Evolutionary conservation across 2,797 vertebrate genomes (phyloP), one percentile per base, ranked within the genome.

Genomic region (Sarcoramphus papa): DNA sequence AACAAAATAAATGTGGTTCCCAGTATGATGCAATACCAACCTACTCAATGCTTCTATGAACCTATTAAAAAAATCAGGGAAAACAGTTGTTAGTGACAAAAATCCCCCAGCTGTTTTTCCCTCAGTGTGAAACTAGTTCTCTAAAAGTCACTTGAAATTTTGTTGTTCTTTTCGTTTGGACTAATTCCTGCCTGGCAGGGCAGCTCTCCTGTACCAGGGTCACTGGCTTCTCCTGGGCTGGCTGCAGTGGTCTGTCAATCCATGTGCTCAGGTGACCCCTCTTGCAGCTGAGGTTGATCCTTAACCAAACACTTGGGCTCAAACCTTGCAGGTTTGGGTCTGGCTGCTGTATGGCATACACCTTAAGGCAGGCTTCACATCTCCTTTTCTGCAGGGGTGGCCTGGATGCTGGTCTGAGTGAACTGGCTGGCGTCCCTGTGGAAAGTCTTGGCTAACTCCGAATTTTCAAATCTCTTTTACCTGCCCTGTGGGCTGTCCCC

Each of bases 151-250:
- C 19, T 45, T 59, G 14, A 54, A 62, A 14, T 24, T 16, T 31
- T 78, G 12, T 35, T n/a, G 3, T 62, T 86, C 22, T 43, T 86
- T 86, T 74, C 11, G 14, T 59, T 84, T 69, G 28, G 17, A 14
- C 6, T 33, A 63, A 69, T 45, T 78, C 43, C 48, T 1, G 1
- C 19, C 60, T 53, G 21, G 8, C 23, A 48, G 8, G 16, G 6
- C 0, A 0, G 6, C 14, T 31, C 12, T 73, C 16, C 16, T 47
- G 11, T 30, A 6, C n/a, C 35, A 47, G 10, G 20, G 30, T 62
- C 17, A 8, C 24, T 69, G 31, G 37, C 37, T 65, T 50, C 27
- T 57, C 12, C 51, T 37, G n/a, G 28, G 31, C 31, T 77, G 54
- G 24, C 37, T 59, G 41, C 0, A 1, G 9, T 15, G 7, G 2